phyloP scores from a whole-genome alignment of 1,140 invertebrate genomes.

The Scaptomyza montana region DNA sequence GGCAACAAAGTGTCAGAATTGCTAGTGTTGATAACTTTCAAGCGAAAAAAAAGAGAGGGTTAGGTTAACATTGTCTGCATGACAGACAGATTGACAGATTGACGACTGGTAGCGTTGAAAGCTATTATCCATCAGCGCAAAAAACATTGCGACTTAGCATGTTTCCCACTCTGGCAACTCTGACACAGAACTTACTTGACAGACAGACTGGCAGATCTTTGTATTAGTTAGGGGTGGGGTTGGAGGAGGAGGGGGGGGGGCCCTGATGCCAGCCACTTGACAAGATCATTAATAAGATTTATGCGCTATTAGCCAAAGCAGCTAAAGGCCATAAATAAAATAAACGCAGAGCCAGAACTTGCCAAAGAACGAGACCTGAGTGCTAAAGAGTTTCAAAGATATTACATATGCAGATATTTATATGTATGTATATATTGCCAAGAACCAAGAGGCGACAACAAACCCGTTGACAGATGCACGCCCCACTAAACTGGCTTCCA shows the following conservation, averaged over 20 bases:
- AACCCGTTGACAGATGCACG: conserved; percentile 67
- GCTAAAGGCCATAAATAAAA: conserved; percentile 76
- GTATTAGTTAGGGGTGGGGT: conserved; percentile 26
- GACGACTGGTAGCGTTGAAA: conserved; percentile 66
- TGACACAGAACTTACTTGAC: conserved; percentile 26
- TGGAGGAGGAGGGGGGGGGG: not conserved
- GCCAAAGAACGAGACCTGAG: conserved; percentile 7
- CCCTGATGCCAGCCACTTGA: conserved; percentile 65
- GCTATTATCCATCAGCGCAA: conserved; percentile 62
- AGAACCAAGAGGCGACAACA: conserved; percentile 42
- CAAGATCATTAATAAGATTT: conserved; percentile 83
- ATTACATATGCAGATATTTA: too few relatives aligned
- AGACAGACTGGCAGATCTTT: conserved; percentile 11
- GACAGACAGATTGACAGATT: conserved; percentile 50
- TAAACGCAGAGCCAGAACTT: conserved; percentile 40
- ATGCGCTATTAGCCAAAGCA: conserved; percentile 80
- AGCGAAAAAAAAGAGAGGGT: conserved; percentile 33
- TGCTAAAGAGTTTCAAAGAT: conserved; percentile 5
- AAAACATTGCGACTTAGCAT: not conserved
- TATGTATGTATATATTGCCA: too few relatives aligned
- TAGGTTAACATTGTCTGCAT: conserved; percentile 33
- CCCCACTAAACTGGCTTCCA: conserved; percentile 49
- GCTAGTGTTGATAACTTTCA: conserved; percentile 16
- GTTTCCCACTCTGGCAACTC: too few relatives aligned
- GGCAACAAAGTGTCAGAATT: conserved; percentile 3